Evolutionary conservation across 2,113 vertebrate genomes (phyloP), one percentile per base, ranked within the genome.

Genomic region (Scomber colias): DNA sequence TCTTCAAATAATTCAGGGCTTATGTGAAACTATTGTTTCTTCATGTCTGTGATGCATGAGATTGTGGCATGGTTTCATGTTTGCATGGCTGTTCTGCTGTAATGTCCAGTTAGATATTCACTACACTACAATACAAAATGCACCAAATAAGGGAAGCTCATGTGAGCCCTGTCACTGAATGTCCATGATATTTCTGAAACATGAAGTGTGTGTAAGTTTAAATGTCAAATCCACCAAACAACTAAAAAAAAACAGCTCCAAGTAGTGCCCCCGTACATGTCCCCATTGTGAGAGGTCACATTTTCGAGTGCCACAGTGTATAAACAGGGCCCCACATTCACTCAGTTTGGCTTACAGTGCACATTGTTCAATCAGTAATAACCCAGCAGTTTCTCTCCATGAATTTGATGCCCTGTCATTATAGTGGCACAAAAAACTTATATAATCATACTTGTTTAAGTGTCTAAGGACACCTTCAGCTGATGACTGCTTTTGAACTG

Each of bases 31-130:
- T 40, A 40, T 64, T 45, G 19, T 71, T 50, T 63, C 27, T 74
- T 70, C 62, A 31, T 79, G 77, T 82, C 63, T 71, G 53, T 88
- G 81, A 74, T 90, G 91, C 91, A 92, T 93, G 92, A 79, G 27
- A 77, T 10, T 90, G 71, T 83, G 82, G 89, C 89, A 88, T 90
- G 90, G 54, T 81, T 75, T 80, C 65, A 72, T 87, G 90, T 91
- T 78, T 92, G 92, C 92, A 93, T 92, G 93, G 73, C 85, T 89
- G 68, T 79, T 75, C 49, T 75, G 72, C 71, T 83, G 44, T 69
- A 82, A 75, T 31, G 10, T 65, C 63, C 51, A 60, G n/a, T 78
- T 50, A 51, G 44, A 61, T 46, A 66, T 56, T 65, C 67, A 67
- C 44, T 15, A 51, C 48, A 68, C 31, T 61, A 61, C 70, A 17